A percentile compares a stretch with the other conserved stretches of the same genome.
Evolutionary conservation across 2,888 invertebrate species (phyloP).

Genomic region (Drosophila buzzatii): DNA sequence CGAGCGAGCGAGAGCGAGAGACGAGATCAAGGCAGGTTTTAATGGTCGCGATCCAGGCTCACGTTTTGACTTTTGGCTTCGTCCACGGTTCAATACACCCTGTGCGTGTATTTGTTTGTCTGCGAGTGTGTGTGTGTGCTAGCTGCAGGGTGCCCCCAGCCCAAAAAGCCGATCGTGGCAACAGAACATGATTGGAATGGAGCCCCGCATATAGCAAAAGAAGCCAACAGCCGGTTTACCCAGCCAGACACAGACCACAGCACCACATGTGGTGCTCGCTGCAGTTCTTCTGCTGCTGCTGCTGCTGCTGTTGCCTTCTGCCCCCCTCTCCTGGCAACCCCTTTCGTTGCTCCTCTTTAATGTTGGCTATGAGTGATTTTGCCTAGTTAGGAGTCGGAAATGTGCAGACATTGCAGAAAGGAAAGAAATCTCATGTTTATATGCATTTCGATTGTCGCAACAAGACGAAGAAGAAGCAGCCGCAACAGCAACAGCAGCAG

Average conservation of each 20-base stretch:
- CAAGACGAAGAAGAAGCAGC: not conserved
- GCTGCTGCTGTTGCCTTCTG: not conserved
- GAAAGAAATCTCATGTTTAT: conserved; percentile 73
- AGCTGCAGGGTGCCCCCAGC: conserved; percentile 76
- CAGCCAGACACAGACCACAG: conserved; percentile 9
- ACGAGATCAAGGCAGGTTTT: conserved; percentile 58
- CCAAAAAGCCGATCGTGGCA: conserved; percentile 49
- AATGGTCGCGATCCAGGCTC: conserved; percentile 65
- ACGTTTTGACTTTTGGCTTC: conserved; percentile 81
- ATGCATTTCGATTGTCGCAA: conserved; percentile 73
- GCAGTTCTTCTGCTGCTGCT: conserved; percentile 20
- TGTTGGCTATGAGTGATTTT: conserved; percentile 73
- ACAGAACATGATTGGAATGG: conserved; percentile 51
- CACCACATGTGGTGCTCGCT: conserved; percentile 70
- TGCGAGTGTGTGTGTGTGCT: conserved; percentile 12
- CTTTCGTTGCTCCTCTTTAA: not conserved
- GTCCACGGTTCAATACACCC: conserved; percentile 75
- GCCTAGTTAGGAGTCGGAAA: conserved; percentile 71
- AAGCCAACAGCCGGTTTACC: conserved; percentile 43
- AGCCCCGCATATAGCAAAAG: conserved; percentile 4
- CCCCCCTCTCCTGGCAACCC: fast-evolving
- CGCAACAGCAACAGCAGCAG: conserved; percentile 1
- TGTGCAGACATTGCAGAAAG: conserved; percentile 60
- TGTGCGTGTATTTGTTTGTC: conserved; percentile 17
- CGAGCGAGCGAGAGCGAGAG: conserved; percentile 10